Evolutionary conservation across 64 coral and sea anemone genomes (phyloP), one percentile per base, ranked within the genome.

Genomic region (Montipora cactus): DNA sequence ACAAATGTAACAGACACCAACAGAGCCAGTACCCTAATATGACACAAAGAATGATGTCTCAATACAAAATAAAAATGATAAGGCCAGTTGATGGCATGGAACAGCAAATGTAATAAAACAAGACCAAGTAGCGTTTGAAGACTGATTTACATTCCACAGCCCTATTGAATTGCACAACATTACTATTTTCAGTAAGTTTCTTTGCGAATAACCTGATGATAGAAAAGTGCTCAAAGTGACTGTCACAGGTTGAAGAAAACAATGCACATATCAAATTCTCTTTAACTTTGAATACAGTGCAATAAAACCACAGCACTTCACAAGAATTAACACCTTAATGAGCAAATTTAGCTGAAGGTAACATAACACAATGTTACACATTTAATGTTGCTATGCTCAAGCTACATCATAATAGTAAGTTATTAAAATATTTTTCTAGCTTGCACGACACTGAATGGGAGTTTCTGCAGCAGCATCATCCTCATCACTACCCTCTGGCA

Each of bases 401-500:
- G 11, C 62, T 12, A 67, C 8, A 14, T n/a, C 8, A 14, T n/a
- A 68, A 68, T 12, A 68, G 12, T 19, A 67, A 19, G 64, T 4
- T 4, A 15, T 68, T 68, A 23, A 67, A 67, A 67, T 82, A 8
- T 4, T 67, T 84, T 10, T 48, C 82, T 86, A 86, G 47, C 82
- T 86, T 44, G 98, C 88, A 14, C 95, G 95, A 66, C 98, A 99
- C 10, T 96, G 88, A 2, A 94, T 87, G 1, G 95, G 91, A 18
- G 88, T 91, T 48, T 99, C 98, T 15, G 87, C 53, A 8, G 87
- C 53, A 8, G 53, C 84, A 23, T 79, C 75, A 53, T 95, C 93
- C 81, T 95, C 93, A 46, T 96, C 95, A 59, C 93, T 93, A 12
- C 92, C 98, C 46, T 94, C 95, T 5, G 81, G 79, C 46, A 93